Conservation (phyloP, 1,140 invertebrate genomes). For the Belonocnema kinseyi region DNA sequence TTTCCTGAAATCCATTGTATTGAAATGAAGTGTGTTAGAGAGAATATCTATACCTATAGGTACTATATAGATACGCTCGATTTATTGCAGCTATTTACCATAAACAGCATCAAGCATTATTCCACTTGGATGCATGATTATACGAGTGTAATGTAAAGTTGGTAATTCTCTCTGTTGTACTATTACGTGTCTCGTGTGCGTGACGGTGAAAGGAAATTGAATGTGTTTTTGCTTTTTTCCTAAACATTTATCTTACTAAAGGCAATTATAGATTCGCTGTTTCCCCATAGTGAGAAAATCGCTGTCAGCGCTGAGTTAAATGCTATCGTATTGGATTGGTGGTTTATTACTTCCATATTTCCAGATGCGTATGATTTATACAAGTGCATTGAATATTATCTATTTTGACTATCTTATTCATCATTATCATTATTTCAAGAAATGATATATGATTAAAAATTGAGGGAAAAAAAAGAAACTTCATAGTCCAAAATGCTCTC, state of each 20-base stretch:
- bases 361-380: not conserved
- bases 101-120: constrained; percentile 23
- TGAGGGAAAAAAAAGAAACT: no score
- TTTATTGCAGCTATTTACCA: constrained; percentile 23
- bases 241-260: constrained; percentile 18
- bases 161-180: constrained; percentile 1
- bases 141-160: constrained; percentile 15
- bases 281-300: constrained; percentile 30
- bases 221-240: constrained; percentile 13
- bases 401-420: not conserved
- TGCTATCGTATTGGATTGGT: constrained; percentile 9
- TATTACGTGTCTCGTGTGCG: constrained; percentile 17
- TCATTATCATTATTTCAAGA: no score
- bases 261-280: constrained; percentile 17
- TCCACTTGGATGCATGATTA: constrained; percentile 15
- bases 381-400: not conserved
- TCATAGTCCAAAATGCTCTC: no score
- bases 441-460: no score
- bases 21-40: not conserved
- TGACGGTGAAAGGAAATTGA: constrained; percentile 30
- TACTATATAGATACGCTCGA: not conserved
- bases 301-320: constrained; percentile 20
- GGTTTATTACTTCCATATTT: constrained; percentile 18
- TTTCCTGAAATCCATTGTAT: constrained; percentile 24
- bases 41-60: no score